Percentiles rank a stretch among this genome's conserved stretches.
phyloP scores from a whole-genome alignment of 2,888 invertebrate genomes.

The Clistopyga incitator region DNA sequence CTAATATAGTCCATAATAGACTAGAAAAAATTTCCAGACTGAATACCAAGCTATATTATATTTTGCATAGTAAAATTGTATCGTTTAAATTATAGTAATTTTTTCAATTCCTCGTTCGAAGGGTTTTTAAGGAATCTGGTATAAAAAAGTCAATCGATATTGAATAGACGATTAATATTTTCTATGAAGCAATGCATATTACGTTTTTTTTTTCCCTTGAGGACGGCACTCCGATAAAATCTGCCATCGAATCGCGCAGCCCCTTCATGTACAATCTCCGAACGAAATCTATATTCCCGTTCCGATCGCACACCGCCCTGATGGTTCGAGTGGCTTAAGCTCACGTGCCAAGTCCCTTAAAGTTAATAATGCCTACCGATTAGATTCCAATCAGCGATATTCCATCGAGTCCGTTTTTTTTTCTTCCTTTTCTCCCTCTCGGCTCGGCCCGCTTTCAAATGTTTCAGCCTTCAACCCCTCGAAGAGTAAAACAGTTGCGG shows the following conservation, averaged over 20 bases:
- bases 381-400: conserved; percentile 12
- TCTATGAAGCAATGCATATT: not conserved
- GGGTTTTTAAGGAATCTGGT: too few relatives aligned
- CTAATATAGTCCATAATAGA: too few relatives aligned
- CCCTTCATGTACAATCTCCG: not conserved
- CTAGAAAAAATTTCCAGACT: too few relatives aligned
- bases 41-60: too few relatives aligned
- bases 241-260: not conserved
- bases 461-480: conserved; percentile 5
- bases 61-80: too few relatives aligned
- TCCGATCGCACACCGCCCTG: not conserved
- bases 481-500: not conserved
- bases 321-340: conserved; percentile 2
- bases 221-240: not conserved
- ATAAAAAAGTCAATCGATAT: too few relatives aligned
- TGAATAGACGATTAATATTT: too few relatives aligned
- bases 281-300: not conserved
- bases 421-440: not conserved
- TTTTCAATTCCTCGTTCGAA: too few relatives aligned
- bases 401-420: not conserved
- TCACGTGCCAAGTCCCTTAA: not conserved
- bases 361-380: conserved; percentile 1
- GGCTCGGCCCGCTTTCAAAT: not conserved
- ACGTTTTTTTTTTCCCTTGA: not conserved
- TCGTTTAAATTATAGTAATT: too few relatives aligned